Conservation (phyloP, 2,797 vertebrate genomes). For the Glyptemys insculpta region DNA sequence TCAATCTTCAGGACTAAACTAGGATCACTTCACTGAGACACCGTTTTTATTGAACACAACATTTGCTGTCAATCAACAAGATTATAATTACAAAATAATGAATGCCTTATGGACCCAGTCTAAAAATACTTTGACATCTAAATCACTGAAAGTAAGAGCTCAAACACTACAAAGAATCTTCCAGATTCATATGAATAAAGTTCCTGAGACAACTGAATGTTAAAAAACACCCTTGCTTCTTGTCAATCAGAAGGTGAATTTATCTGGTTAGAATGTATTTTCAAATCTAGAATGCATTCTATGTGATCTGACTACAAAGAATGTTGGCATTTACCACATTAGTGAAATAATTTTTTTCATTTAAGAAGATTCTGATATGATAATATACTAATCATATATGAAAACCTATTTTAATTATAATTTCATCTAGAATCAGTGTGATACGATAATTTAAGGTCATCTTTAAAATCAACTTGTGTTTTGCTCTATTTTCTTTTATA, state of each 20-base stretch:
- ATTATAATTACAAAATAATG: constrained; percentile 73
- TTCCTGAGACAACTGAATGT: not conserved
- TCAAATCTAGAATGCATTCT: not conserved
- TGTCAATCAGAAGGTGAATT: not conserved
- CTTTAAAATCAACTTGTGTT: not conserved
- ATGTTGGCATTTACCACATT: not conserved
- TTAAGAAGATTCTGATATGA: not conserved
- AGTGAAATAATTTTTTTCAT: not conserved
- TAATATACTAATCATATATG: constrained; percentile 16
- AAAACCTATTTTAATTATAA: constrained; percentile 2
- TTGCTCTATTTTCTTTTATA: not conserved
- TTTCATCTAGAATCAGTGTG: not conserved
- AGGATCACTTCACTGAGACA: constrained; percentile 24
- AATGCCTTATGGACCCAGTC: constrained; percentile 45
- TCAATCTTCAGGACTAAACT: constrained; percentile 33
- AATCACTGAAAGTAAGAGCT: constrained; percentile 43
- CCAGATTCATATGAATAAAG: constrained; percentile 42
- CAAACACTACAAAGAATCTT: constrained; percentile 30
- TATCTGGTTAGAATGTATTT: constrained; percentile 21
- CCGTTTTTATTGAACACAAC: constrained; percentile 48
- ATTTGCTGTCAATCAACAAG: constrained; percentile 65
- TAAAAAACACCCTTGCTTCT: constrained; percentile 5
- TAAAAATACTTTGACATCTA: constrained; percentile 73
- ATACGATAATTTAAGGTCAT: not conserved
- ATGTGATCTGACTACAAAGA: not conserved